Conservation (phyloP, 2,888 invertebrate genomes). For the Scaptomyza polygonia region DNA sequence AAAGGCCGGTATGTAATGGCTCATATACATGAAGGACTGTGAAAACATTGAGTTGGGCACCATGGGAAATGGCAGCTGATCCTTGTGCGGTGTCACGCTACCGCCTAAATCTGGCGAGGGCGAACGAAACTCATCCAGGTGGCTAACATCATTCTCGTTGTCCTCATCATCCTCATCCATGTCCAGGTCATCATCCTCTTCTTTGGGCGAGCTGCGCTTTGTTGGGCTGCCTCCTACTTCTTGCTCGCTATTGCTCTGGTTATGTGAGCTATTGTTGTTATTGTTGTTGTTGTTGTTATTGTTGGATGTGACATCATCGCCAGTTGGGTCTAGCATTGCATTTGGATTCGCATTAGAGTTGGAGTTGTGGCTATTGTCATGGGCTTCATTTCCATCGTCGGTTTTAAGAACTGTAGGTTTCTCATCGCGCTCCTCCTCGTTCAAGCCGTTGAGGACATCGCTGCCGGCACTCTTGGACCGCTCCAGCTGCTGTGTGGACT, state of each 20-base stretch:
- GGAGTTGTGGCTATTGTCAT: constrained; percentile 58
- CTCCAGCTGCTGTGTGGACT: constrained; percentile 34
- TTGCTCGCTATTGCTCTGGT: constrained; percentile 47
- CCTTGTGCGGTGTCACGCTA: constrained; percentile 82
- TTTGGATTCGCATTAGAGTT: constrained; percentile 40
- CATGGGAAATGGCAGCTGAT: constrained; percentile 90
- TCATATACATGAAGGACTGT: constrained; percentile 96
- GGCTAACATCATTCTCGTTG: constrained; percentile 83
- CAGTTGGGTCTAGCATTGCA: constrained; percentile 29
- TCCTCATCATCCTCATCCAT: constrained; percentile 84
- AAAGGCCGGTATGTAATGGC: constrained; percentile 91
- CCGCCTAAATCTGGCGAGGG: constrained; percentile 81
- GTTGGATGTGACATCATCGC: constrained; percentile 29
- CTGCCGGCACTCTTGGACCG: constrained; percentile 56
- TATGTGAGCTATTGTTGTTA: constrained; percentile 50
- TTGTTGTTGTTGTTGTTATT: constrained; percentile 54
- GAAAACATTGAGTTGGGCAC: constrained; percentile 95
- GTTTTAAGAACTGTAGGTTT: constrained; percentile 30
- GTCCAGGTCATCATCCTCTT: constrained; percentile 83
- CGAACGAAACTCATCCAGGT: constrained; percentile 83
- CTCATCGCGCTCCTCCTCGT: constrained; percentile 68
- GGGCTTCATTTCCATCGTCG: constrained; percentile 22
- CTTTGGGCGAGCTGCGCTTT: constrained; percentile 78
- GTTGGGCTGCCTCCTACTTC: constrained; percentile 57
- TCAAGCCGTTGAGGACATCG: constrained; percentile 61